These are phyloP conservation scores for Mayetiola destructor DNA, from an alignment of 2,888 invertebrate genomes.

Conservation along the genomic window DNA sequence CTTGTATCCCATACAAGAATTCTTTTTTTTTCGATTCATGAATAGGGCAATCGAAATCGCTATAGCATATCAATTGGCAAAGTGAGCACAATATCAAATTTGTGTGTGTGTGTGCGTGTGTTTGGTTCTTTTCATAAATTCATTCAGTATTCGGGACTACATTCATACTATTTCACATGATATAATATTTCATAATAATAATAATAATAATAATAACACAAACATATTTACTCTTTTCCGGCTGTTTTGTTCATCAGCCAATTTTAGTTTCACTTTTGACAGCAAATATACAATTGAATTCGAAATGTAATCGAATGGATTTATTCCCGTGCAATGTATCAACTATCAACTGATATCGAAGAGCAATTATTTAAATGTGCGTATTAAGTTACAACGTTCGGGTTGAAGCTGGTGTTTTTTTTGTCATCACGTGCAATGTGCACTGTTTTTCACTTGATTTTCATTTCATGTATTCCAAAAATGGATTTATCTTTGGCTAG, in stretches of 20 bases:
- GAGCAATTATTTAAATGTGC: constrained; percentile 11
- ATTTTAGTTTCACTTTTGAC: not conserved
- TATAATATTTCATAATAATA: not conserved
- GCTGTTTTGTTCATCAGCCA: not conserved
- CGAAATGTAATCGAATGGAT: not conserved
- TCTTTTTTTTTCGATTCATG: not conserved
- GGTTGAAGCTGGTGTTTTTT: not conserved
- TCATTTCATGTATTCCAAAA: not conserved
- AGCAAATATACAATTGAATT: not conserved
- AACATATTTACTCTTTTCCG: not conserved
- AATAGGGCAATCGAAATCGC: not conserved
- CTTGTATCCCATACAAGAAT: not conserved
- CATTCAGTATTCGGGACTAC: too few relatives aligned
- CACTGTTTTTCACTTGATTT: not conserved
- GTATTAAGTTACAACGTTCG: not conserved
- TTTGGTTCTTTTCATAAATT: not conserved
- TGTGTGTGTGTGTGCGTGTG: not conserved
- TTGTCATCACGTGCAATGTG: not conserved
- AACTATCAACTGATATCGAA: constrained; percentile 10
- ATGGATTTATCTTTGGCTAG: constrained; percentile 13
- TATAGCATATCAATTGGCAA: not conserved
- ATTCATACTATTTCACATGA: too few relatives aligned
- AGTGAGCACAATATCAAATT: too few relatives aligned
- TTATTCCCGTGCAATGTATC: not conserved
- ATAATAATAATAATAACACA: not conserved